Evolutionary conservation across 2,888 invertebrate species (phyloP).

Genomic region (Trisateles emortualis): DNA sequence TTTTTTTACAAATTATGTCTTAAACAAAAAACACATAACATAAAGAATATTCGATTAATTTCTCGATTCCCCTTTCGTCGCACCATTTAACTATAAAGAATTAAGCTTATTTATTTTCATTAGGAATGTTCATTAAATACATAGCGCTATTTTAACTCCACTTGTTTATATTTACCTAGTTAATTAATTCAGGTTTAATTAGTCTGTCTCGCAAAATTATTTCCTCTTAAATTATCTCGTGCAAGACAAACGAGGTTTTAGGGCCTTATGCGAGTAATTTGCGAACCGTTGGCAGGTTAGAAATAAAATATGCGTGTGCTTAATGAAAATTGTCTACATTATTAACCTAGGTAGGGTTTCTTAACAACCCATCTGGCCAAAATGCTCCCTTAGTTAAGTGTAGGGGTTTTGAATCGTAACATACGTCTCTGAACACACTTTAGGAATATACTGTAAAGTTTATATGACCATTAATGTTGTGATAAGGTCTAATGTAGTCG

Average conservation of each 20-base stretch:
- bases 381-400: slow-evolving; percentile 39
- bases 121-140: slow-evolving; percentile 45
- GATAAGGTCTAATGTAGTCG: slow-evolving; percentile 48
- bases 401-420: slow-evolving; percentile 49
- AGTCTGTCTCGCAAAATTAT: slow-evolving; percentile 67
- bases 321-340: slow-evolving; percentile 69
- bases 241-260: slow-evolving; percentile 45
- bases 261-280: slow-evolving; percentile 56
- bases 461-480: slow-evolving; percentile 44
- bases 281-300: slow-evolving; percentile 50
- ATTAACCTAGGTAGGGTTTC: slow-evolving; percentile 52
- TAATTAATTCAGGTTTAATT: slow-evolving; percentile 74
- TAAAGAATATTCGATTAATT: slow-evolving; percentile 8
- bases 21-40: too few relatives aligned
- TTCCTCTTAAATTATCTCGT: slow-evolving; percentile 69
- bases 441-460: slow-evolving; percentile 43
- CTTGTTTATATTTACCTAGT: slow-evolving; percentile 69
- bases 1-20: too few relatives aligned
- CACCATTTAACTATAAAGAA: slow-evolving; percentile 18
- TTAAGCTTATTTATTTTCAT: slow-evolving; percentile 13
- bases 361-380: slow-evolving; percentile 48
- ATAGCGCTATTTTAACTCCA: slow-evolving; percentile 49
- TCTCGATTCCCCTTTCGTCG: not conserved
- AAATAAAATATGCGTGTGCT: slow-evolving; percentile 63
- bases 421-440: slow-evolving; percentile 36